Evolutionary conservation across 37 sponge, comb jelly and placozoan species (phyloP).

Genomic region (Chondrosia reniformis): DNA sequence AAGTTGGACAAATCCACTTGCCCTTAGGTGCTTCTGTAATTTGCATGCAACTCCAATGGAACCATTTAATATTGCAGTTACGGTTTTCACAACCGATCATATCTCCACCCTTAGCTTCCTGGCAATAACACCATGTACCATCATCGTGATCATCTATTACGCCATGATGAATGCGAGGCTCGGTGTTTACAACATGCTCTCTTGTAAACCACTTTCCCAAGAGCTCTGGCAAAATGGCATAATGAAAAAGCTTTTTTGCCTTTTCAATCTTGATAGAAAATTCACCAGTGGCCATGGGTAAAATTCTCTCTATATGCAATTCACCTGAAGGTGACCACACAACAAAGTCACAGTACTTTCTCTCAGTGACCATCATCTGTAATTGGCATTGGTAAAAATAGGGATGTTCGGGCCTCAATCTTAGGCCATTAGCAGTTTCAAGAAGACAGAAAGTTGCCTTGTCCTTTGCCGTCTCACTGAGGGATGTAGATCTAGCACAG

Average conservation of each 20-base stretch:
- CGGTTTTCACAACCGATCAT: conserved; percentile 44
- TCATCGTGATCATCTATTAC: conserved; percentile 23
- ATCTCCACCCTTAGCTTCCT: conserved; percentile 27
- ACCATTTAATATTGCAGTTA: not conserved
- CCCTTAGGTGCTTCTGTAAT: not conserved
- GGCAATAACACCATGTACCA: conserved; percentile 39
- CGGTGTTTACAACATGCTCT: not conserved
- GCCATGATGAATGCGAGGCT: not conserved
- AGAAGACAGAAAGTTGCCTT: conserved; percentile 10
- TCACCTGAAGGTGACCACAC: conserved; percentile 31
- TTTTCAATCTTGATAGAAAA: not conserved
- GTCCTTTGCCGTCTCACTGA: not conserved
- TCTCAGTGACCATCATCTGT: conserved; percentile 20
- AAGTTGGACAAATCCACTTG: not conserved
- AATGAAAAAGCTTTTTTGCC: not conserved
- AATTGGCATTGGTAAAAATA: conserved; percentile 40
- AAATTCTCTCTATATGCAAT: conserved; percentile 13
- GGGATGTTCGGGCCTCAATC: not conserved
- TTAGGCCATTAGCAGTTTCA: not conserved
- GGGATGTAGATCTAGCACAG: not conserved
- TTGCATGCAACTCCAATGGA: not conserved
- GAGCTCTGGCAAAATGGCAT: conserved; percentile 35
- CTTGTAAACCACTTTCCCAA: conserved; percentile 41
- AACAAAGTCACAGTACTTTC: conserved; percentile 25
- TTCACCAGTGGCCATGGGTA: not conserved